phyloP scores from a whole-genome alignment of 37 sponge, comb jelly and placozoan genomes.

The Cladorhizidae sp. region DNA sequence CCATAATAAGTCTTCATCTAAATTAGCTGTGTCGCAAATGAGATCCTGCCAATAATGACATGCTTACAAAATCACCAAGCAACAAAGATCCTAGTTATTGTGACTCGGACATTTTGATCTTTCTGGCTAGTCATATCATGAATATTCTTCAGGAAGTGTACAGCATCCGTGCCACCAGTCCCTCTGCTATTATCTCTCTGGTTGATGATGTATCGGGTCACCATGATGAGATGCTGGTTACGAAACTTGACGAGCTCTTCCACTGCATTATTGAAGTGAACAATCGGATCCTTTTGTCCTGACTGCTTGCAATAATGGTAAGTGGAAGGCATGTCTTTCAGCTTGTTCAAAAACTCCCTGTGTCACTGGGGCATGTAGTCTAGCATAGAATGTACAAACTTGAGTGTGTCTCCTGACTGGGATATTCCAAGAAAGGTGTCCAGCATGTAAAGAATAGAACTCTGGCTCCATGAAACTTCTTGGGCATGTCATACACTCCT shows the following conservation, averaged over 20 bases:
- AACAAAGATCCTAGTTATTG: neutral
- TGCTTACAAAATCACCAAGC: neutral
- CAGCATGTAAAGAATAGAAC: conserved; percentile 41
- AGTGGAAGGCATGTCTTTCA: conserved; percentile 42
- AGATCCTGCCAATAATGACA: no score
- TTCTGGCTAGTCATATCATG: conserved; percentile 24
- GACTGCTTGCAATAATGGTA: conserved; percentile 39
- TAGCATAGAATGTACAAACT: conserved; percentile 31
- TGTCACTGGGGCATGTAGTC: conserved; percentile 74
- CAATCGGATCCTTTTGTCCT: conserved; percentile 2
- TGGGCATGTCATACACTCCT: conserved; percentile 59
- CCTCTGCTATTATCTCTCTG: conserved; percentile 52
- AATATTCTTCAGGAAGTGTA: conserved; percentile 42
- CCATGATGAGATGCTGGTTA: conserved; percentile 49
- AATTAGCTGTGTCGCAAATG: no score
- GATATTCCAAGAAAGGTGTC: conserved; percentile 57
- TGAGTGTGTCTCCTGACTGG: conserved; percentile 1
- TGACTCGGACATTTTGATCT: neutral
- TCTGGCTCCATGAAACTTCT: conserved; percentile 60
- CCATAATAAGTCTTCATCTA: no score
- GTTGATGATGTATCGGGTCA: conserved; percentile 48
- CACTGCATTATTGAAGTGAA: conserved; percentile 37
- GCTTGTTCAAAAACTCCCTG: conserved; percentile 44
- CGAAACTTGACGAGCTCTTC: conserved; percentile 50
- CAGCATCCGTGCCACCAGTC: conserved; percentile 53